These are phyloP conservation scores for Thysanoteuthis rhombus DNA, from an alignment of 2,888 invertebrate genomes.

Conservation along the genomic window DNA sequence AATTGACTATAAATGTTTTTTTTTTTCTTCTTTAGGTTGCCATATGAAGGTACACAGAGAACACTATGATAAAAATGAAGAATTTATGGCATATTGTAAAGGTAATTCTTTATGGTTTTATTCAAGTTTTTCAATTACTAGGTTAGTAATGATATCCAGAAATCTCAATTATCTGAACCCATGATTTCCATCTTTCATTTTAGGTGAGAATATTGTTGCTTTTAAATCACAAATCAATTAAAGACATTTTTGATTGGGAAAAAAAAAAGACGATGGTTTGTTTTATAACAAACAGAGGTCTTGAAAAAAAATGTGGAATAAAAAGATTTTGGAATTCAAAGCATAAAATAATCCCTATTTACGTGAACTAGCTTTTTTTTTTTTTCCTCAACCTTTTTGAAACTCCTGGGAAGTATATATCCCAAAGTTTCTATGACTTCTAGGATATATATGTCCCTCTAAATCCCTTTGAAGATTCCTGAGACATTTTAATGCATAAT, in stretches of 20 bases:
- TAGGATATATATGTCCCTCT: too few relatives aligned
- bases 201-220: neutral
- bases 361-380: too few relatives aligned
- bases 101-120: constrained; percentile 47
- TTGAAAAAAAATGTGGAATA: too few relatives aligned
- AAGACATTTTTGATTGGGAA: too few relatives aligned
- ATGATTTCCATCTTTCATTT: neutral
- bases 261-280: too few relatives aligned
- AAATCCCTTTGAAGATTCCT: too few relatives aligned
- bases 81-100: constrained; percentile 92
- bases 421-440: too few relatives aligned
- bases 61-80: constrained; percentile 87
- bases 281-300: neutral
- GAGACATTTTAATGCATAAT: too few relatives aligned
- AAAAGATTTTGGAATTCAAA: too few relatives aligned
- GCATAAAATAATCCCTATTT: too few relatives aligned
- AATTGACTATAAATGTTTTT: neutral
- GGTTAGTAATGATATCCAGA: neutral
- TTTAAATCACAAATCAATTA: neutral
- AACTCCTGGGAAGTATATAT: too few relatives aligned
- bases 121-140: neutral
- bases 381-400: too few relatives aligned
- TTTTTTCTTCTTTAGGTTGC: constrained; percentile 76
- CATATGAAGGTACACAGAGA: constrained; percentile 97
- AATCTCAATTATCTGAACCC: neutral